Conservation (phyloP, 53 echinoderm and acorn worm genomes). For the Stichopus horrens region DNA sequence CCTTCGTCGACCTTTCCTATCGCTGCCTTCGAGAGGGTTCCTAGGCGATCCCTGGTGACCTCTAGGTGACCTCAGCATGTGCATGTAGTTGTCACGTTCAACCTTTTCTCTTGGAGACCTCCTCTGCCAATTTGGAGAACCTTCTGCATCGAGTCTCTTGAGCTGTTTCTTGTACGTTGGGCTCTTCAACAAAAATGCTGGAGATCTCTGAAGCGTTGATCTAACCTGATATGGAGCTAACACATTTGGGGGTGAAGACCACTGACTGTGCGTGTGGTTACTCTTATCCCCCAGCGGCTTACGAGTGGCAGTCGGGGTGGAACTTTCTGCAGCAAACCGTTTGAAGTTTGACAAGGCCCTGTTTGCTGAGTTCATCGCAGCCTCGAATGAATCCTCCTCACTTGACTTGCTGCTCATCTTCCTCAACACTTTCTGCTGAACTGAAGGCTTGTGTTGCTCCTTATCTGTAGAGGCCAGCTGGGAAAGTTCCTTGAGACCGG, state of each 20-base stretch:
- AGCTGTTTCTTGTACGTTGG: constrained; percentile 47
- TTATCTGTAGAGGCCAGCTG: background rate
- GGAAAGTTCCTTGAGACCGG: constrained; percentile 45
- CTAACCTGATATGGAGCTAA: background rate
- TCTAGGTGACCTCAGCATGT: constrained; percentile 56
- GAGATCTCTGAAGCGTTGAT: background rate
- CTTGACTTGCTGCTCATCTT: background rate
- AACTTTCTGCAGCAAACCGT: constrained; percentile 26
- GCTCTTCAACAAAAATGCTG: constrained; percentile 23
- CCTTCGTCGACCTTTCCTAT: constrained; percentile 33
- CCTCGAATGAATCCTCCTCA: constrained; percentile 61
- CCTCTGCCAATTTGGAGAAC: constrained; percentile 32
- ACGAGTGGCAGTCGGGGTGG: constrained; percentile 3
- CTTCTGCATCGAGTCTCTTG: constrained; percentile 28
- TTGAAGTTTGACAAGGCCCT: constrained; percentile 31
- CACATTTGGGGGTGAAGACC: background rate
- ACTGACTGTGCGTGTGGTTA: background rate
- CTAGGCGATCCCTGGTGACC: constrained; percentile 74
- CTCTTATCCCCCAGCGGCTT: constrained; percentile 20
- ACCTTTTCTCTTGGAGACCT: background rate
- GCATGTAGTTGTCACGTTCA: constrained; percentile 9
- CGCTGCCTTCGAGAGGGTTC: constrained; percentile 57
- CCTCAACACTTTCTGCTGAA: background rate
- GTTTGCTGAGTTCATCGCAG: constrained; percentile 47
- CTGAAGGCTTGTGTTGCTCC: background rate